Base-by-base conservation (phyloP, 2,888 invertebrate genomes). In the Melieria picta region DNA sequence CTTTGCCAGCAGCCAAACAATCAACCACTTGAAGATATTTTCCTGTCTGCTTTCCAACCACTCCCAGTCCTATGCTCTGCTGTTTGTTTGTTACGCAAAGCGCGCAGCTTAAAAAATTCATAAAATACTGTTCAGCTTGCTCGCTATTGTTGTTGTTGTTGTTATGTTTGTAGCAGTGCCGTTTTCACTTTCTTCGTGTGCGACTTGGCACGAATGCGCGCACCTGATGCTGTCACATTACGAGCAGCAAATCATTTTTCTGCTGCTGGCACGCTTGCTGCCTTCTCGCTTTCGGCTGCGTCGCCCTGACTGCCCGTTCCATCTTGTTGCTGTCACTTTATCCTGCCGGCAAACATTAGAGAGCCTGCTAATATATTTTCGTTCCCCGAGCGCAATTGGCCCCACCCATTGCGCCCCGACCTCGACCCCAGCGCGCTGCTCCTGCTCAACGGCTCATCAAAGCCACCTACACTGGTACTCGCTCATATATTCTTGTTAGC, bases 401-500 rank as follows among this genome's bases (percentile, higher is more conserved):
- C 3, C 30, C 30, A 30, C 30, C 30, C 30, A 30, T 30, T 30
- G 30, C 30, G 30, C 30, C 30, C 30, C 30, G 30, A 30, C 30
- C 30, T 30, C 30, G 30, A 30, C 30, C 30, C 30, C 30, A 30
- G 30, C 30, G 30, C 30, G 30, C 30, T 30, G 30, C 30, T 30
- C 2, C 45, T 43, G n/a, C n/a, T 52, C 45, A 45, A 55, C 13
- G n/a, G 43, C 16, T 13, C 3, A 42, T 43, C 43, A 1, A 5
- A 9, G 6, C 7, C 30, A 30, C 9, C 16, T 10, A 9, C 11
- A 63, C 7, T 30, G n/a, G 45, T 61, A n/a, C 0, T 45, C 52
- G 52, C 46, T 60, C 52, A 67, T 52, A 52, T 55, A 16, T 64
- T 50, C 58, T 50, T 63, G 47, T 58, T 52, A 58, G 48, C 63